These are phyloP conservation scores for Drosophila tristis DNA, from an alignment of 1,140 invertebrate genomes.

Conservation along the genomic window DNA sequence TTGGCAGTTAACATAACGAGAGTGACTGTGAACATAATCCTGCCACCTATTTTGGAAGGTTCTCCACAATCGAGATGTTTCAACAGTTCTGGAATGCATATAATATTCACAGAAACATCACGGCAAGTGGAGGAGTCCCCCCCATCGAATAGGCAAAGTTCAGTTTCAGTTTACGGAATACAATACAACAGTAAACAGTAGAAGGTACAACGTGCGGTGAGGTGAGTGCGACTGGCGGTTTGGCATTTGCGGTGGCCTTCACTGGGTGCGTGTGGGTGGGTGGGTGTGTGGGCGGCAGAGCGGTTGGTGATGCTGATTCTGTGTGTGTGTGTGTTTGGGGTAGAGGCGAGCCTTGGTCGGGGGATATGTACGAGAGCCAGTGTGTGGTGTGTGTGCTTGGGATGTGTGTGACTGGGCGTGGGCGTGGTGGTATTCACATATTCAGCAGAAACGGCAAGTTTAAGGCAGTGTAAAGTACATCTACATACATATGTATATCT, in stretches of 20 bases:
- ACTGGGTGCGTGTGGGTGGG: conserved; percentile 29
- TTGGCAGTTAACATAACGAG: conserved; percentile 17
- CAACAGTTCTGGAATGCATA: too few relatives aligned
- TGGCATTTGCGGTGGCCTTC: conserved; percentile 49
- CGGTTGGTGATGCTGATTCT: conserved; percentile 12
- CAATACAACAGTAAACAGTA: conserved; percentile 70
- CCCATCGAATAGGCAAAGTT: too few relatives aligned
- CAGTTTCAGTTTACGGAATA: conserved; percentile 42
- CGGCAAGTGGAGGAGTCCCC: too few relatives aligned
- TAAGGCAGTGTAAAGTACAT: conserved; percentile 80
- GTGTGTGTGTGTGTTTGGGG: conserved; percentile 9
- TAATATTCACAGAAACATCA: too few relatives aligned
- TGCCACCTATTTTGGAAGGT: too few relatives aligned
- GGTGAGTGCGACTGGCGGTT: conserved; percentile 71
- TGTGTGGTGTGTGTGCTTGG: conserved; percentile 9
- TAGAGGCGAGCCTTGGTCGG: conserved; percentile 50
- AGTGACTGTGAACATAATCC: neutral
- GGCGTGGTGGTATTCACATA: conserved; percentile 70
- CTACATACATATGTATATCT: conserved; percentile 41
- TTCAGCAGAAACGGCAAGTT: conserved; percentile 82
- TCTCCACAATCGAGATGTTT: too few relatives aligned
- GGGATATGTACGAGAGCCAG: conserved; percentile 26
- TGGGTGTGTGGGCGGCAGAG: conserved; percentile 18
- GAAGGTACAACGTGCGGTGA: conserved; percentile 81
- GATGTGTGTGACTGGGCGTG: conserved; percentile 8